Conservation (phyloP, 2,888 invertebrate genomes). For the Periphyllus acericola region DNA sequence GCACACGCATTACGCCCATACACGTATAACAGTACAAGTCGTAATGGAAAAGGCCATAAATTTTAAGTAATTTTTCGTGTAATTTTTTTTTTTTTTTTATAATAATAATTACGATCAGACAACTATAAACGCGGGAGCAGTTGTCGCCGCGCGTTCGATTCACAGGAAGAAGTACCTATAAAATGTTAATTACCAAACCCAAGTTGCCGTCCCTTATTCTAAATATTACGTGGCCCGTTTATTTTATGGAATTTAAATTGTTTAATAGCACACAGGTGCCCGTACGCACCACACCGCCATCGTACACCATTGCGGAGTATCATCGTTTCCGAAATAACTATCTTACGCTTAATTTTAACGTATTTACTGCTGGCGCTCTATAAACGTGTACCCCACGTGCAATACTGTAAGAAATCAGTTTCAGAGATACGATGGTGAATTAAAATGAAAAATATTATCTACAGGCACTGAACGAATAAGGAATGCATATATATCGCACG, state of each 20-base stretch:
- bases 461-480: not conserved
- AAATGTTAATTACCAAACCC: slow-evolving; percentile 23
- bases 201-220: not conserved
- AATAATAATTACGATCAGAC: not conserved
- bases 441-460: slow-evolving; percentile 22
- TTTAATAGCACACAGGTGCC: not conserved
- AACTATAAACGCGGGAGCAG: slow-evolving; percentile 13
- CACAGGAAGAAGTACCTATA: too few species aligned
- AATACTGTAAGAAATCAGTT: not conserved
- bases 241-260: slow-evolving; percentile 11
- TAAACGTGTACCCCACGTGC: not conserved
- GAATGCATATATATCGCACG: not conserved
- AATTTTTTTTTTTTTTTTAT: not conserved
- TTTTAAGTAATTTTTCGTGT: slow-evolving; percentile 18
- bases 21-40: not conserved
- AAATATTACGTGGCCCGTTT: not conserved
- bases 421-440: not conserved
- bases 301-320: not conserved
- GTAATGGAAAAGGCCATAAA: not conserved
- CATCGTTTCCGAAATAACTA: not conserved
- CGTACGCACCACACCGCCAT: too few species aligned
- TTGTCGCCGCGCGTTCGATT: not conserved
- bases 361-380: not conserved
- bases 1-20: not conserved
- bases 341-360: not conserved